Evolutionary conservation across 1,140 invertebrate species (phyloP).

Genomic region (Drosophila obscura): DNA sequence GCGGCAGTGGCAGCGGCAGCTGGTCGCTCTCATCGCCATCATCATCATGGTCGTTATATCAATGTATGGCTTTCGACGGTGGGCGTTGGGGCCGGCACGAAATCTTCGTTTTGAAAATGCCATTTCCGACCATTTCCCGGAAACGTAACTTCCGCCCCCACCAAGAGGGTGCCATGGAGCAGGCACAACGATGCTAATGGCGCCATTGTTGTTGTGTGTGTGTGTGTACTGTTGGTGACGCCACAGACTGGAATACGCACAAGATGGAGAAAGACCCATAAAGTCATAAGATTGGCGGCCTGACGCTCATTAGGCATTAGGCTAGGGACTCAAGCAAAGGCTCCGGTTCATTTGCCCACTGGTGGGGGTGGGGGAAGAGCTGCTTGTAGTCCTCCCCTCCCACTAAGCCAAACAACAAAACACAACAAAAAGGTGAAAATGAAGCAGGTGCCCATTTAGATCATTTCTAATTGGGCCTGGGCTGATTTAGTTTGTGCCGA

Average conservation of each 20-base stretch:
- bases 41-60: constrained; percentile 46
- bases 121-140: constrained; percentile 74
- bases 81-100: constrained; percentile 19
- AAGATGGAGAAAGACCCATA: constrained; percentile 9
- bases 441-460: too few species aligned
- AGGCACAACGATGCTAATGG: constrained; percentile 61
- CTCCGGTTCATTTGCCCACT: constrained; percentile 4
- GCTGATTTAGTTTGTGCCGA: background rate
- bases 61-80: constrained; percentile 37
- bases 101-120: constrained; percentile 68
- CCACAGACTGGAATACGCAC: background rate
- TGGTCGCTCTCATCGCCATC: constrained; percentile 31
- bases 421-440: too few species aligned
- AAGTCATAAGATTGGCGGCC: constrained; percentile 53
- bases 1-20: constrained; percentile 7
- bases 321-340: constrained; percentile 6
- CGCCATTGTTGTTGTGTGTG: constrained; percentile 57
- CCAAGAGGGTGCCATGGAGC: constrained; percentile 9
- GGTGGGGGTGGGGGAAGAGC: too few species aligned
- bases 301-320: constrained; percentile 45
- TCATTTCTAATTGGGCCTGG: background rate
- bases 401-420: too few species aligned
- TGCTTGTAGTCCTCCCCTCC: too few species aligned
- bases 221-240: constrained; percentile 2
- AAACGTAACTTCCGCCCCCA: constrained; percentile 56